These are phyloP conservation scores for Echinarachnius parma DNA, from an alignment of 53 echinoderm and acorn worm species.

Conservation along the genomic window DNA sequence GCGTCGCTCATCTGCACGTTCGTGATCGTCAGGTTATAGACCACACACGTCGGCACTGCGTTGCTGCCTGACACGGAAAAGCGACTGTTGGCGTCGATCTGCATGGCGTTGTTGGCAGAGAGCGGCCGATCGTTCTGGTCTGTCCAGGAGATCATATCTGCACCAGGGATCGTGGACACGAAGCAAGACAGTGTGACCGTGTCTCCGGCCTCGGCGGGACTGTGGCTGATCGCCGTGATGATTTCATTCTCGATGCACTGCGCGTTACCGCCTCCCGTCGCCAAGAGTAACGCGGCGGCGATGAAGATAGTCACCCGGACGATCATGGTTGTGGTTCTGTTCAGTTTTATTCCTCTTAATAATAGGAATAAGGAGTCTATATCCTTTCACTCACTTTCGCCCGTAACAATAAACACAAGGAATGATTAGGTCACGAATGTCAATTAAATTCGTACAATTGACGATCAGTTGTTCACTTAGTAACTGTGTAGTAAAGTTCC, in stretches of 20 bases:
- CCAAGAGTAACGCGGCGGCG: not conserved
- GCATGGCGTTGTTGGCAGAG: conserved; percentile 2
- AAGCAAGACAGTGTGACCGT: conserved; percentile 28
- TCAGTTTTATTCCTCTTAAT: not conserved
- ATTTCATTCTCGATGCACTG: conserved; percentile 28
- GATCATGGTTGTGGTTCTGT: not conserved
- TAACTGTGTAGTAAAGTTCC: no score
- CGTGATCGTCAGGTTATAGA: conserved; percentile 32
- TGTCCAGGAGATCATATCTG: conserved; percentile 5
- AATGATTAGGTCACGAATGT: no score
- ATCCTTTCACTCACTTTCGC: no score
- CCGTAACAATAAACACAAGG: no score
- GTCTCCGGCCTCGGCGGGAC: not conserved
- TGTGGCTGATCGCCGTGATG: conserved; percentile 10
- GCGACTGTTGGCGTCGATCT: not conserved
- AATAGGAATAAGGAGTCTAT: no score
- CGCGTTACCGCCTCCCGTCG: not conserved
- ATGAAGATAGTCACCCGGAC: not conserved
- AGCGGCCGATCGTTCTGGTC: not conserved
- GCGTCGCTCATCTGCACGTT: conserved; percentile 17
- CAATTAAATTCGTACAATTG: no score
- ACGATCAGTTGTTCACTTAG: no score
- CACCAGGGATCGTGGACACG: conserved; percentile 7
- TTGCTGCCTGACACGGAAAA: conserved; percentile 4
- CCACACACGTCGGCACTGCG: conserved; percentile 5